Evolutionary conservation across 2,113 vertebrate species (phyloP).

Genomic region (Emydocephalus ijimae): DNA sequence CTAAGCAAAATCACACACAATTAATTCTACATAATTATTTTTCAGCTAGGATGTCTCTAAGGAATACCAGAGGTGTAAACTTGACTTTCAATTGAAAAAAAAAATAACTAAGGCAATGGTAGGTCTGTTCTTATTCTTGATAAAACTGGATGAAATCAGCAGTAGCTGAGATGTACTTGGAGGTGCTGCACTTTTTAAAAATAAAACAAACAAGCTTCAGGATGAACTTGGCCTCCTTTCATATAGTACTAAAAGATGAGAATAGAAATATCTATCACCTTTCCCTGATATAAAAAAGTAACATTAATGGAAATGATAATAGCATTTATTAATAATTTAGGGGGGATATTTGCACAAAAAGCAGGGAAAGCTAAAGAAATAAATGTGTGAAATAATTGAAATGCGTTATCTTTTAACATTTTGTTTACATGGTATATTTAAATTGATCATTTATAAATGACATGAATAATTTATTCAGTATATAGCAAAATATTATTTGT

Average conservation of each 20-base stretch:
- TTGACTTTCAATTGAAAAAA: background rate
- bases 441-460: constrained; percentile 13
- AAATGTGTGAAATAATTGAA: background rate
- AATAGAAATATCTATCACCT: background rate
- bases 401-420: background rate
- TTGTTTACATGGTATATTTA: constrained; percentile 19
- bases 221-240: background rate
- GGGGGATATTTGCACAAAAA: background rate
- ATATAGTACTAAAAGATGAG: background rate
- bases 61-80: background rate
- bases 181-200: background rate
- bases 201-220: background rate
- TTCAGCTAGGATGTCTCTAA: background rate
- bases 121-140: background rate
- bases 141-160: background rate
- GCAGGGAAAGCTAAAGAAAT: background rate
- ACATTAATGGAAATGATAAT: background rate
- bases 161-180: background rate
- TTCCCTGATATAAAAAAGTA: background rate
- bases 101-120: background rate
- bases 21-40: background rate
- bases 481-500: constrained; percentile 13
- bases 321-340: background rate
- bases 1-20: background rate
- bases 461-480: constrained; percentile 20